Evolutionary conservation across 2,888 invertebrate species (phyloP), one percentile per base, ranked within the genome.

Genomic region (Eupithecia insigniata): DNA sequence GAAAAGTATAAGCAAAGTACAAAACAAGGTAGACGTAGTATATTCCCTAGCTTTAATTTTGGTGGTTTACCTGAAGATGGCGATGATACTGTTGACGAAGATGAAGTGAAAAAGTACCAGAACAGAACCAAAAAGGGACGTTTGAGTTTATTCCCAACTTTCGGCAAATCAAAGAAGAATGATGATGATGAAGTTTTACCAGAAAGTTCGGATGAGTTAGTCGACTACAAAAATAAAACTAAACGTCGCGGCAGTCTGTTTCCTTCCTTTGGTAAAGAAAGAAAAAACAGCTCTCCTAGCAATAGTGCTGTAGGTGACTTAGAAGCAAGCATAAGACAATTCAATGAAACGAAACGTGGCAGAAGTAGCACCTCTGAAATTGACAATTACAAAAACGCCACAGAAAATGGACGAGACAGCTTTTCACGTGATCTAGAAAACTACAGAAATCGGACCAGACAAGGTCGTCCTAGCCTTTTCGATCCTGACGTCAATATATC

Each of bases 201-300:
- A 1, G 93, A 93, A 81, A 91, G 90, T 80, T 92, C 93, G 26
- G 93, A 93, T 69, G 94, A 94, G 81, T 83, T 93, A 34, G 89
- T 91, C 2, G 88, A 90, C 71, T 93, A 93, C 75, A 92, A 92
- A 80, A 91, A 90, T 73, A 93, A 93, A 80, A 92, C 93, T 7
- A 85, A 84, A 58, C 83, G 83, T 43, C 89, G 93, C 8, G 83
- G 84, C 32, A 94, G 94, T 79, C 78, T 94, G 55, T 92, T 94
- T 74, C 92, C 93, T 51, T 85, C 92, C 55, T 93, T 93, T 84
- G 93, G 92, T 1, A 91, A 91, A 81, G 87, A 92, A 61, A 88
- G 92, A 67, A 93, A 93, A 76, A 82, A 81, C 68, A 92, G 91
- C 76, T 82, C 87, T 39, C 87, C 89, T 18, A 84, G 85, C 65